Conservation (phyloP, 2,797 vertebrate species). For the Petrocephalus schoutedeni region DNA sequence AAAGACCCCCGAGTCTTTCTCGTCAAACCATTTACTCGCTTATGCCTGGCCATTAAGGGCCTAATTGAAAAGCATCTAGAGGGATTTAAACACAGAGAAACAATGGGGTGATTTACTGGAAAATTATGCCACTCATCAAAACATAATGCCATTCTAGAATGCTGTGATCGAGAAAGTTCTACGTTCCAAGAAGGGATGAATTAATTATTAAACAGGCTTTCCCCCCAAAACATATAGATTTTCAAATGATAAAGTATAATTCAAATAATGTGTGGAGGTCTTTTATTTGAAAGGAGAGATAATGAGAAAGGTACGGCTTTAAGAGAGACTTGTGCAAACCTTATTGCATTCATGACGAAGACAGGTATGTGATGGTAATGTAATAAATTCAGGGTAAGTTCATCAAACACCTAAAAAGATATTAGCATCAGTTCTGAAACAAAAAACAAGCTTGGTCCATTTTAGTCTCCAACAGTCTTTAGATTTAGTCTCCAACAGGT, state of each 20-base stretch:
- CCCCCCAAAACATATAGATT: slow-evolving; percentile 40
- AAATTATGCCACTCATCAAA: slow-evolving; percentile 41
- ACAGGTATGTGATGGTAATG: slow-evolving; percentile 52
- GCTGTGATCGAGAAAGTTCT: slow-evolving; percentile 33
- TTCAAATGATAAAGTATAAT: background rate
- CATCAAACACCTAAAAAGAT: slow-evolving; percentile 54
- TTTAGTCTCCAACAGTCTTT: slow-evolving; percentile 52
- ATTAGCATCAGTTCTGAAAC: slow-evolving; percentile 44
- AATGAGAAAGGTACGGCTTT: background rate
- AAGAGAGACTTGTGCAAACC: background rate
- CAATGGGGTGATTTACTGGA: slow-evolving; percentile 43
- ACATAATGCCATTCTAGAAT: slow-evolving; percentile 21
- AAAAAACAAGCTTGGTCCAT: slow-evolving; percentile 68
- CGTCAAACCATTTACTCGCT: background rate
- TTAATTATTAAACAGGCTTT: slow-evolving; percentile 46
- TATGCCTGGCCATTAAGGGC: slow-evolving; percentile 40
- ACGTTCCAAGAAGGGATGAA: slow-evolving; percentile 43
- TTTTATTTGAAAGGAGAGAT: background rate
- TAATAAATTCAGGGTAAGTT: slow-evolving; percentile 54
- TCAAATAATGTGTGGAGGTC: background rate
- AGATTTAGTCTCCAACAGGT: slow-evolving; percentile 60
- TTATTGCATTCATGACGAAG: background rate
- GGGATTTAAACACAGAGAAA: slow-evolving; percentile 40
- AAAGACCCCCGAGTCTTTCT: slow-evolving; percentile 42
- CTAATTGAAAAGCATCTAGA: slow-evolving; percentile 36